Conservation (phyloP, 1,140 invertebrate species). For the Anastrepha obliqua region DNA sequence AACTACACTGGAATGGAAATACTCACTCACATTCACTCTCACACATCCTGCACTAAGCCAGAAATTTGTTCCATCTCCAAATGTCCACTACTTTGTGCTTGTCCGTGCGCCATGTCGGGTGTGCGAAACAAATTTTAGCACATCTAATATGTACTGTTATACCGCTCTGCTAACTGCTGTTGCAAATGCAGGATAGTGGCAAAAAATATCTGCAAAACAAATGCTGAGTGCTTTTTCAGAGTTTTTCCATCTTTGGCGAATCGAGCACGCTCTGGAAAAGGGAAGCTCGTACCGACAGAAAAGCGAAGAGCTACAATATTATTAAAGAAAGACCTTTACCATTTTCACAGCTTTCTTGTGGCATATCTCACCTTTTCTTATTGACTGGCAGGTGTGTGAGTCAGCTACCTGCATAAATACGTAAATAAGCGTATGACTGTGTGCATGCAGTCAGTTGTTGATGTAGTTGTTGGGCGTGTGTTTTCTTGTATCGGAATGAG, state of each 20-base stretch:
- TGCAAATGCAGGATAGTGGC: too few relatives aligned
- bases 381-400: background rate
- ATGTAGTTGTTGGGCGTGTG: too few relatives aligned
- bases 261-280: background rate
- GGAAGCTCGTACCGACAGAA: background rate
- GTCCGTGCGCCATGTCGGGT: background rate
- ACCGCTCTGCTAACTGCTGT: background rate
- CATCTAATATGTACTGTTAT: background rate
- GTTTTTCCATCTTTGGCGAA: background rate
- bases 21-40: too few relatives aligned
- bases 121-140: background rate
- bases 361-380: slow-evolving; percentile 38
- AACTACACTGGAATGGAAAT: too few relatives aligned
- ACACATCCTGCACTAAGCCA: too few relatives aligned
- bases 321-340: background rate
- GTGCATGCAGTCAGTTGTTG: background rate
- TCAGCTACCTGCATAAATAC: background rate
- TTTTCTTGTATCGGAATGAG: too few relatives aligned
- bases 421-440: background rate
- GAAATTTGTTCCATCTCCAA: background rate
- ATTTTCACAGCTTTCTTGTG: background rate
- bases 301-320: background rate
- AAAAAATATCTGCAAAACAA: background rate
- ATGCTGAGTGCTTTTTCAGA: background rate
- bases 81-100: background rate